Base-by-base conservation (phyloP, 1,140 invertebrate genomes). In the Psix sp. region DNA sequence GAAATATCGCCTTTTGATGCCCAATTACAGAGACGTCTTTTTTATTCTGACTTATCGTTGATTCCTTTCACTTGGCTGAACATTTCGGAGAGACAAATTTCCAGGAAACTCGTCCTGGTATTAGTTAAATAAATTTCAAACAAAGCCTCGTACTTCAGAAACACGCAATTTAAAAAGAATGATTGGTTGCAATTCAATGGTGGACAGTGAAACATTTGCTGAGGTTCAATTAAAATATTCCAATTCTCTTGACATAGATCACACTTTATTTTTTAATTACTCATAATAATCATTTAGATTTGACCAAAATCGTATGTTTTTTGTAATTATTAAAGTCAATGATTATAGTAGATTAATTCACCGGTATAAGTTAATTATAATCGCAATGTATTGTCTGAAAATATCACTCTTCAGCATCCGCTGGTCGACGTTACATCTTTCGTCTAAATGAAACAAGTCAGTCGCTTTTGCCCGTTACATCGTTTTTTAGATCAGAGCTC, bases 331-430 rank as follows among this genome's bases (percentile, higher is more conserved):
- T 77, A 76, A 75, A 84, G 76, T 80, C 73, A 79, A 84, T 84
- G 83, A 83, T 84, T 82, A 80, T 82, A 82, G 74, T 83, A 85
- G 80, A 81, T 83, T 84, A 84, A 82, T 84, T 86, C 80, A 85
- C 67, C 77, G 78, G 78, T 85, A 83, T 78, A 85, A 84, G 80
- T 84, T 84, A 84, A 85, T 86, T 84, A n/a, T n/a, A 86, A 84
- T 84, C 73, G 77, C 85, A 84, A 84, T 85, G 82, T 85, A 86
- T 86, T 86, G 83, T 85, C 83, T 84, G 84, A 85, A 86, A 85
- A 72, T 84, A 82, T 84, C 83, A 86, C 84, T 84, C 79, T 63
- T 65, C 74, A 75, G 81, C 83, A 85, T 86, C 84, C 83, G 76
- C 66, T 80, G 80, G 81, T 82, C 80, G 72, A 67, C 49, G 56